Evolutionary conservation across 2,888 invertebrate species (phyloP), one percentile per base, ranked within the genome.

Genomic region (Galerucella calmariensis): DNA sequence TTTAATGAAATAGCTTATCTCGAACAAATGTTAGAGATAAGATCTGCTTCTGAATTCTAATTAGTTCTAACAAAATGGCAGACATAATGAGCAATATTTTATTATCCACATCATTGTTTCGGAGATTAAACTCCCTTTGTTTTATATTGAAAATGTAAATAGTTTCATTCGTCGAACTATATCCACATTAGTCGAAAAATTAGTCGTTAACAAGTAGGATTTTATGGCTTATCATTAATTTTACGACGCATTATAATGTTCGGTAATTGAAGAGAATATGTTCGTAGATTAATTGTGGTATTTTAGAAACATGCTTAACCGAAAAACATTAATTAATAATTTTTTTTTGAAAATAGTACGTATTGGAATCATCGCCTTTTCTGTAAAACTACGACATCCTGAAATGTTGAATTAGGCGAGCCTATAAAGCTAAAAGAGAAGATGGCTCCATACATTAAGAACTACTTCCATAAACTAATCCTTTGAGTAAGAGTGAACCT

Each of bases 1-100:
- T 51, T 51, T 51, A 51, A 51, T 51, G 16, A 16, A 20, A 56
- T 10, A 56, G 20, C 56, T 56, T 56, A 56, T 56, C 56, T 56
- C 56, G 46, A 65, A 65, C 46, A 65, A 65, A 65, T 12, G 63
- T 65, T 44, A 20, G 16, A 65, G 63, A 65, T 65, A 46, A 65
- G 46, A 65, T 65, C 63, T 65, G 11, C 20, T 46, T 5, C 63
- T 44, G 46, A 11, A 65, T 46, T 65, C 16, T 65, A 65, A 65
- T 65, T 46, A 46, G 46, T 65, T 12, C 46, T 46, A 65, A 46
- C 46, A 65, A 65, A 65, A 65, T 65, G 63, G 63, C 24, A 65
- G 63, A 41, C 46, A 46, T 41, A 46, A 46, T 20, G 62, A 62
- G 63, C 46, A 8, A 20, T 10, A 20, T 65, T 65, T 65, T 65